Evolutionary conservation across 2,113 vertebrate genomes (phyloP).

Genomic region (Axis porcinus): DNA sequence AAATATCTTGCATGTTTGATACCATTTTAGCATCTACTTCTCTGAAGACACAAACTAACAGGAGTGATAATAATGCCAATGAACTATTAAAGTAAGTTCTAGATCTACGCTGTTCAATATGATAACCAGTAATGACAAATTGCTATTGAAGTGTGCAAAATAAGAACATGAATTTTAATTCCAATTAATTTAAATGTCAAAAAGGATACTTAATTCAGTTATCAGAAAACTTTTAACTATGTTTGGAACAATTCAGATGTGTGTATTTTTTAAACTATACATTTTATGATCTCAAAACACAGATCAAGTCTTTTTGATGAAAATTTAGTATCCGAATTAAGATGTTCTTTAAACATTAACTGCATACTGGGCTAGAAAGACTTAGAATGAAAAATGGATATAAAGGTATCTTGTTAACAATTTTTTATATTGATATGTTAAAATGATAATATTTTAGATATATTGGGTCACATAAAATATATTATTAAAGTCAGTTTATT

Average conservation of each 20-base stretch:
- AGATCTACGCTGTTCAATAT: background rate
- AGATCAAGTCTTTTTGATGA: background rate
- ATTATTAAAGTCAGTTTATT: background rate
- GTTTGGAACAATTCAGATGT: background rate
- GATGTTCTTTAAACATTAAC: background rate
- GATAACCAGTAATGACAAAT: background rate
- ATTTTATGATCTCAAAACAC: background rate
- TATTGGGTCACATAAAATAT: background rate
- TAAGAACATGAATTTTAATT: background rate
- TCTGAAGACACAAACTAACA: background rate
- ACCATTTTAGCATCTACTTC: background rate
- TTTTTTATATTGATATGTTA: background rate
- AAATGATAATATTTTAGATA: background rate
- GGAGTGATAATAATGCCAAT: background rate
- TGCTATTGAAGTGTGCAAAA: background rate
- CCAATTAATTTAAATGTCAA: background rate
- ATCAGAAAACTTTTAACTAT: background rate
- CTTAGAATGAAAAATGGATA: background rate
- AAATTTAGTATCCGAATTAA: background rate
- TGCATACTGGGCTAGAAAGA: background rate
- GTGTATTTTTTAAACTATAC: background rate
- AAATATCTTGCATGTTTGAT: background rate
- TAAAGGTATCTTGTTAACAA: background rate
- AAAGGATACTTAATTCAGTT: background rate
- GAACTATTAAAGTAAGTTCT: background rate